Evolutionary conservation across 2,888 invertebrate species (phyloP).

Genomic region (Ormia ochracea): DNA sequence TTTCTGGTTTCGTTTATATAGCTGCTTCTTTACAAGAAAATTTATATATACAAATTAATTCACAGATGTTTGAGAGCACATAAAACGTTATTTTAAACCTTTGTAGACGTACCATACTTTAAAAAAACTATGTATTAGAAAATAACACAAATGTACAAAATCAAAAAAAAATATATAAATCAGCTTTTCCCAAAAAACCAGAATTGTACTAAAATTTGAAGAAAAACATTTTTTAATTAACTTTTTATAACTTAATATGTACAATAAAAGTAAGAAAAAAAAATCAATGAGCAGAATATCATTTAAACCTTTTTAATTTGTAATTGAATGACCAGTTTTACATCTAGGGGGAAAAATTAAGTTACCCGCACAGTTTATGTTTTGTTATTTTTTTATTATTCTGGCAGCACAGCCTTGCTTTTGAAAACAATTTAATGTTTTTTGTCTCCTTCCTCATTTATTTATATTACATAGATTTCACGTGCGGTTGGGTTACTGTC

Average conservation of each 20-base stretch:
- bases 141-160: too few relatives aligned
- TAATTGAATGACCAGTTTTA: too few relatives aligned
- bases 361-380: background rate
- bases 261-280: too few relatives aligned
- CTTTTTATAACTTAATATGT: too few relatives aligned
- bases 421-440: background rate
- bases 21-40: constrained; percentile 1
- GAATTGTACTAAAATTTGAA: too few relatives aligned
- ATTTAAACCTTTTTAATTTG: too few relatives aligned
- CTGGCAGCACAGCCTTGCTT: background rate
- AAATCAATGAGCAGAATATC: too few relatives aligned
- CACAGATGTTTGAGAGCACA: background rate
- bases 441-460: background rate
- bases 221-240: too few relatives aligned
- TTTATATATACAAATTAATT: background rate
- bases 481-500: constrained; percentile 40
- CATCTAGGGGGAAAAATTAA: too few relatives aligned
- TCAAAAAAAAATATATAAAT: too few relatives aligned
- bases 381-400: background rate
- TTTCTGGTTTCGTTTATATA: constrained; percentile 12
- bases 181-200: too few relatives aligned
- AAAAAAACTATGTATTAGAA: too few relatives aligned
- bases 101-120: background rate
- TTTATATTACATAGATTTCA: constrained; percentile 37
- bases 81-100: background rate